phyloP scores from a whole-genome alignment of 2,797 vertebrate species.

The Ceryle rudis region DNA sequence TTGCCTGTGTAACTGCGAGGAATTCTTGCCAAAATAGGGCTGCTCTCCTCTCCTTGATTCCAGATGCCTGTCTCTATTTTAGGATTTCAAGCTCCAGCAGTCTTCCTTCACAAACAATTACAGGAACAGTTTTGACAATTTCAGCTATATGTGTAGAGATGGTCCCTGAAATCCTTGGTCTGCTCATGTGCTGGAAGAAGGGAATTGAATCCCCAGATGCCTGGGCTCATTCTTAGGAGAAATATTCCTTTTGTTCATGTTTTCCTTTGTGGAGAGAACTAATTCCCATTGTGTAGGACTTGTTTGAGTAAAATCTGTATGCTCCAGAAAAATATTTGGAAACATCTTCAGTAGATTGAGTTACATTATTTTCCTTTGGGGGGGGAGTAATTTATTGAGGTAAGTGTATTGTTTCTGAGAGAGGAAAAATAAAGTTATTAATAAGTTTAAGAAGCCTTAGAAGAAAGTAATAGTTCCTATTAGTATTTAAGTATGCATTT shows the following conservation, averaged over 20 bases:
- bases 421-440: background rate
- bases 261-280: background rate
- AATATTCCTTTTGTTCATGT: background rate
- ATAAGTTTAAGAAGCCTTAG: background rate
- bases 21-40: background rate
- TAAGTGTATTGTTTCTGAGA: background rate
- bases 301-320: background rate
- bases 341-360: background rate
- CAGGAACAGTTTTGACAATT: background rate
- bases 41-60: background rate
- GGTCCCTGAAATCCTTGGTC: background rate
- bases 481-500: background rate
- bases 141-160: background rate
- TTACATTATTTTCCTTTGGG: background rate
- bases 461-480: background rate
- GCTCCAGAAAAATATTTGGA: background rate
- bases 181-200: background rate
- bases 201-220: background rate
- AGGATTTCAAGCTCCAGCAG: background rate
- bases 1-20: background rate
- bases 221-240: background rate
- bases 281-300: background rate
- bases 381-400: background rate
- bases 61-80: background rate
- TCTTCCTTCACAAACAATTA: conserved; percentile 26